These are phyloP conservation scores for Ia io DNA, from an alignment of 2,113 vertebrate species.

Conservation along the genomic window DNA sequence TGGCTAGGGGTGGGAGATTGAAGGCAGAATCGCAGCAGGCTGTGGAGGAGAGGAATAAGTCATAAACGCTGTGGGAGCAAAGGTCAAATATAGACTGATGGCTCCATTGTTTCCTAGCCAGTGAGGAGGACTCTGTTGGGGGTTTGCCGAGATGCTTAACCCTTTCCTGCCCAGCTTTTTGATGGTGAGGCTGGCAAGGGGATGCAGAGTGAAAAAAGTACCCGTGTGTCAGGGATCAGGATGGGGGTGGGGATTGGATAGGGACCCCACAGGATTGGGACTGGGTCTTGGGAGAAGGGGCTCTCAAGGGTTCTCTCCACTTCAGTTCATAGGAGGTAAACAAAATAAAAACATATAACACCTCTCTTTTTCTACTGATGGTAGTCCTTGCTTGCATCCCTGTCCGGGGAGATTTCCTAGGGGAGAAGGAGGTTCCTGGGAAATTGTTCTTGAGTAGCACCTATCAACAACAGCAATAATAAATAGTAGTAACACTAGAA, in stretches of 20 bases:
- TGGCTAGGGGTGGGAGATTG: conserved; percentile 76
- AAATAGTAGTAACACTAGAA: not conserved
- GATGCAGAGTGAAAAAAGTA: not conserved
- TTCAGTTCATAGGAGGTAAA: not conserved
- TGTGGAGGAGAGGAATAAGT: conserved; percentile 84
- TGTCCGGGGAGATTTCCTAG: not conserved
- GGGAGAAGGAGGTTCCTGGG: not conserved
- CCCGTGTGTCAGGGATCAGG: not conserved
- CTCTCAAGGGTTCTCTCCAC: not conserved
- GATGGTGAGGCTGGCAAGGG: not conserved
- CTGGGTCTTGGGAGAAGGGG: not conserved
- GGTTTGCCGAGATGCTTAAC: conserved; percentile 77
- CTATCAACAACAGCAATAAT: not conserved
- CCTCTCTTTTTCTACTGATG: not conserved
- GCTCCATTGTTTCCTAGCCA: conserved; percentile 82
- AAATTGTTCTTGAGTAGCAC: conserved; percentile 23
- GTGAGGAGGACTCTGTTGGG: conserved; percentile 80
- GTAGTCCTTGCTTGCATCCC: not conserved
- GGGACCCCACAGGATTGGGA: not conserved
- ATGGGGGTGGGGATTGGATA: not conserved
- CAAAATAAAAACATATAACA: not conserved
- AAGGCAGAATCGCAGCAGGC: conserved; percentile 80
- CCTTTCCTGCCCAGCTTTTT: conserved; percentile 75
- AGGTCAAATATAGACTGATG: conserved; percentile 86
- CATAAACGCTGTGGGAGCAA: conserved; percentile 84